Percentiles rank a stretch among this genome's conserved stretches.
Conservation (phyloP, 2,113 vertebrate genomes). For the Rhizomys pruinosus region DNA sequence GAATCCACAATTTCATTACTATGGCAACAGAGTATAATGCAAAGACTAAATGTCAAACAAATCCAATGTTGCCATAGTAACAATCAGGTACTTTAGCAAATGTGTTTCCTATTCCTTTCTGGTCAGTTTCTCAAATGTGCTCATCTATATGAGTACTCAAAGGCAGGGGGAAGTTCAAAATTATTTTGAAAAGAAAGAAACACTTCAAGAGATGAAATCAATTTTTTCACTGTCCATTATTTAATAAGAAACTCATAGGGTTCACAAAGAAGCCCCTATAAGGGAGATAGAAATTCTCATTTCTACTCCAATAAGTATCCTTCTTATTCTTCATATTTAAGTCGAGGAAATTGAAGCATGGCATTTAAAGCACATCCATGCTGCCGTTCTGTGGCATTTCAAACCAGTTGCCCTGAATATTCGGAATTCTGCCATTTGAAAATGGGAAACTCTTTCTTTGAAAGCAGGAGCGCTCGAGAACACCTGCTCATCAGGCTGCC, state of each 20-base stretch:
- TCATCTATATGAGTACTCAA: conserved; percentile 42
- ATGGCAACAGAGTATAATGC: conserved; percentile 76
- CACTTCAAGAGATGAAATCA: conserved; percentile 49
- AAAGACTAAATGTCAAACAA: conserved; percentile 70
- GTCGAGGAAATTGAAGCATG: conserved; percentile 34
- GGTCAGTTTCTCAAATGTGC: conserved; percentile 53
- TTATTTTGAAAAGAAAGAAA: conserved; percentile 57
- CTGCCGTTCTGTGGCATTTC: conserved; percentile 56
- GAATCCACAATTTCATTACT: conserved; percentile 71
- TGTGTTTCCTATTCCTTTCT: conserved; percentile 61
- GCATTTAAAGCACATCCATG: background rate
- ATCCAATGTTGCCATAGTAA: conserved; percentile 68
- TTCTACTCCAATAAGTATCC: conserved; percentile 45
- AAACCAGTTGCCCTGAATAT: conserved; percentile 56
- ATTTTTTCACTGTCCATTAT: conserved; percentile 69
- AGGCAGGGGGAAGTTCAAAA: conserved; percentile 38
- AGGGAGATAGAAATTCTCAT: conserved; percentile 54
- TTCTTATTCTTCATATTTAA: conserved; percentile 18
- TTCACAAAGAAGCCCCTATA: background rate
- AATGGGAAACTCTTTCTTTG: conserved; percentile 5
- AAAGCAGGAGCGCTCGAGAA: background rate
- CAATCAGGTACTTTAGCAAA: conserved; percentile 60
- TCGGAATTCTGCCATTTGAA: background rate
- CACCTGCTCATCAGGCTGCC: background rate
- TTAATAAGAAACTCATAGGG: conserved; percentile 50